Base-by-base conservation (phyloP, 2,113 vertebrate species). In the Zootoca vivipara region DNA sequence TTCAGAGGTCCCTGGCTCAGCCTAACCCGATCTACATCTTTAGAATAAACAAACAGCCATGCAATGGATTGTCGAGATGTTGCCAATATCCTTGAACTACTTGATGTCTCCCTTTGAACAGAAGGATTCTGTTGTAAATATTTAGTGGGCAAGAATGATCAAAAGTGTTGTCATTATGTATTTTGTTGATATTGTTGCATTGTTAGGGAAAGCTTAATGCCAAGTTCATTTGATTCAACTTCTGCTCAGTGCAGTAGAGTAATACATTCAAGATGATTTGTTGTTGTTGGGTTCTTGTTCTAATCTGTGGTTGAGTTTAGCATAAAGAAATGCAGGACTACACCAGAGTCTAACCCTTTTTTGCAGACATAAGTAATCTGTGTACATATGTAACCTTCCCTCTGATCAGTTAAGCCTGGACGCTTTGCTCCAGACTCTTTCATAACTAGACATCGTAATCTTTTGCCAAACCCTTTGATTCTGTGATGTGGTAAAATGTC, bases 1-100 rank as follows among this genome's bases (percentile, higher is more conserved):
- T 93, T 93, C 90, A 85, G 90, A 87, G 78, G 89, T 88, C 64
- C 91, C 91, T 94, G 94, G 89, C 94, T 94, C 81, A 82, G 70
- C 69, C 80, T 85, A 92, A 91, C 84, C 58, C 90, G 89, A 93
- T 92, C 87, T 90, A 86, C 87, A 69, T 89, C 88, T 88, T 93
- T 22, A 93, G 84, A 77, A 92, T 92, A 95, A 94, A 89, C 85
- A 93, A 93, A 91, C 87, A 87, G 78, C 82, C 84, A 93, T 93
- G 69, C 93, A 94, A 95, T 89, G 83, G 78, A 90, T 94, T 89
- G 92, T 6, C 93, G 83, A 93, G 62, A 18, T 69, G 77, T 80
- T 94, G 94, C 92, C 92, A 95, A 92, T 89, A 9, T 13, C 90
- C 69, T 92, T 84, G 85, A 85, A 82, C 79, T 79, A 87, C 16